Base-by-base conservation (phyloP, 2,113 vertebrate genomes). In the Brachionichthys hirsutus region DNA sequence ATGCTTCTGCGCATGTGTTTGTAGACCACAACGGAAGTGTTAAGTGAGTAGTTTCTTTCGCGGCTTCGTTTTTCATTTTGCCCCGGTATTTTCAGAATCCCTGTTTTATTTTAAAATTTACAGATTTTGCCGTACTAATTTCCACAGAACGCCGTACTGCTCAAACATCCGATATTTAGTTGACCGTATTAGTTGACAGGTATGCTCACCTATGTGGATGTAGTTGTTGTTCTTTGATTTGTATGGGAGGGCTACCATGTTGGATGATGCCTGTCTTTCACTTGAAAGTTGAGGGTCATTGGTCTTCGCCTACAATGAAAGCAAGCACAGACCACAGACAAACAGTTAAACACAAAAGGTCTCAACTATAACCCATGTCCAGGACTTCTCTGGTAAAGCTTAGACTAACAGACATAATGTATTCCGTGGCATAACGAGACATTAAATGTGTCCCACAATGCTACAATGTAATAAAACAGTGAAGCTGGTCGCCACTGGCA, bases 201-300 rank as follows among this genome's bases (percentile, higher is more conserved):
- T n/a, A n/a, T 9, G 3, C 61, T 75, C 50, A 89, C 87, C 77
- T 18, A 93, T 90, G 63, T 93, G 89, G 36, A 94, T 73, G 52
- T 85, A 92, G n/a, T 83, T 87, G 0, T 67, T 68, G n/a, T 73
- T 16, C 2, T 55, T 77, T 8, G 89, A 80, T 0, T 0, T 3
- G 42, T 94, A 92, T 3, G 88, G 65, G 7, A 8, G 2, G 16
- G 84, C 92, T 0, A 0, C 54, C 89, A 92, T 89, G 0, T 0
- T 57, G 20, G 82, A 85, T 11, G 4, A 38, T 6, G 90, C 90
- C 54, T 92, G 90, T 3, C 78, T 80, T 2, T 47, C 43, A 9
- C 0, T 0, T 6, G 1, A 2, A 14, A 90, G 2, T 0, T 0
- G 4, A 0, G 42, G 1, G 15, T 54, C 59, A 0, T 63, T 41